These are phyloP conservation scores for Kuschelorhynchus macadamiae DNA, from an alignment of 2,888 invertebrate species.

Conservation along the genomic window DNA sequence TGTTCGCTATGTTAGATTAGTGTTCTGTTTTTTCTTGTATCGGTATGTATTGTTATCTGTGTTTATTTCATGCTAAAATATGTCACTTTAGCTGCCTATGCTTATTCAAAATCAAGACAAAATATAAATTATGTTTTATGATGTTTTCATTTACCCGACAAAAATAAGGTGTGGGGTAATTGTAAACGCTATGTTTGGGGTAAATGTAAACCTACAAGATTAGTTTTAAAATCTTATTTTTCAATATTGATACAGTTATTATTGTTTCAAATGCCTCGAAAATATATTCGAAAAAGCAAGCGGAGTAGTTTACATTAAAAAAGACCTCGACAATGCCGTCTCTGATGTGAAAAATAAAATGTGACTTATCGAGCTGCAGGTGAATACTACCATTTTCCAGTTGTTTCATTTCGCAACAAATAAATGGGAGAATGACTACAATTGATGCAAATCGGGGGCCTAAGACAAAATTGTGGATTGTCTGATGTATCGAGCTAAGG, in stretches of 20 bases:
- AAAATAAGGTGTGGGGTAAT: conserved; percentile 17
- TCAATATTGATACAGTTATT: conserved; percentile 13
- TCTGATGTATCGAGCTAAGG: conserved; percentile 49
- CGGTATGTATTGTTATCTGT: neutral
- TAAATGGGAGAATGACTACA: conserved; percentile 43
- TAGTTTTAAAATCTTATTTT: no score
- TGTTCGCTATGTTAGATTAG: no score
- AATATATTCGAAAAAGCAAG: conserved; percentile 28
- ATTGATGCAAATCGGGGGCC: conserved; percentile 18
- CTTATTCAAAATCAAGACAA: no score
- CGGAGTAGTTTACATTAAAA: conserved; percentile 19
- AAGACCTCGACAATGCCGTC: conserved; percentile 44
- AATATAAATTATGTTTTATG: neutral
- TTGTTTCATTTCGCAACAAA: conserved; percentile 43
- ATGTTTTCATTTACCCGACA: conserved; percentile 39
- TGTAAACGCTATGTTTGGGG: conserved; percentile 35
- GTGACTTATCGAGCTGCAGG: conserved; percentile 39
- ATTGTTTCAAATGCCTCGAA: conserved; percentile 24
- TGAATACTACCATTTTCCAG: conserved; percentile 38
- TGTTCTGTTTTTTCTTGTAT: neutral
- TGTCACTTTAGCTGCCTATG: no score
- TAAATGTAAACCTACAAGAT: conserved; percentile 32
- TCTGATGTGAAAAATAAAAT: conserved; percentile 46
- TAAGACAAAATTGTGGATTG: conserved; percentile 51
- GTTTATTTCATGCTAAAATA: no score